These are phyloP conservation scores for Alligator sinensis DNA, from an alignment of 2,113 vertebrate species.

Conservation along the genomic window DNA sequence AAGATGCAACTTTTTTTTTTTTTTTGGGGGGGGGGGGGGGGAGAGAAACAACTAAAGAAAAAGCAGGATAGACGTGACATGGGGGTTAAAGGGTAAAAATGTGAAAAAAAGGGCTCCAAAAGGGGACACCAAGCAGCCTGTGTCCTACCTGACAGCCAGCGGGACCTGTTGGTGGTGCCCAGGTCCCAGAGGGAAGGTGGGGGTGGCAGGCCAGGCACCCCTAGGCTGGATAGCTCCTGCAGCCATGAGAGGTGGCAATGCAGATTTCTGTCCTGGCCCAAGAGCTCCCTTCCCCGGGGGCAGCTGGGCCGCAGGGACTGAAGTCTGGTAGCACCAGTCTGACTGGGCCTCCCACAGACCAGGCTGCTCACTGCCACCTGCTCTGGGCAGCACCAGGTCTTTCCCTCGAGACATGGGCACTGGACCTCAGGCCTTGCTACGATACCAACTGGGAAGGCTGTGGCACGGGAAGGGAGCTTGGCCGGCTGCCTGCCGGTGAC, in stretches of 20 bases:
- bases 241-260: no score
- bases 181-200: not conserved
- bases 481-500: no score
- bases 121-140: not conserved
- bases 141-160: not conserved
- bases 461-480: no score
- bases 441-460: not conserved
- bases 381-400: not conserved
- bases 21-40: no score
- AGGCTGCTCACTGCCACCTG: not conserved
- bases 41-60: not conserved
- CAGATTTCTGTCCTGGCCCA: no score
- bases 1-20: not conserved
- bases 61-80: not conserved
- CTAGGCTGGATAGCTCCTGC: not conserved
- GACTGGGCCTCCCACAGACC: no score
- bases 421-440: no score
- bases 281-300: fast-evolving
- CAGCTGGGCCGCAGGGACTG: fast-evolving
- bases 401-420: not conserved
- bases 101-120: not conserved
- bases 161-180: not conserved
- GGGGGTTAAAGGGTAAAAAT: no score
- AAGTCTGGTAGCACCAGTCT: not conserved
- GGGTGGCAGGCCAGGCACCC: not conserved